phyloP scores from a whole-genome alignment of 2,888 invertebrate genomes.

The Halictus ligatus region DNA sequence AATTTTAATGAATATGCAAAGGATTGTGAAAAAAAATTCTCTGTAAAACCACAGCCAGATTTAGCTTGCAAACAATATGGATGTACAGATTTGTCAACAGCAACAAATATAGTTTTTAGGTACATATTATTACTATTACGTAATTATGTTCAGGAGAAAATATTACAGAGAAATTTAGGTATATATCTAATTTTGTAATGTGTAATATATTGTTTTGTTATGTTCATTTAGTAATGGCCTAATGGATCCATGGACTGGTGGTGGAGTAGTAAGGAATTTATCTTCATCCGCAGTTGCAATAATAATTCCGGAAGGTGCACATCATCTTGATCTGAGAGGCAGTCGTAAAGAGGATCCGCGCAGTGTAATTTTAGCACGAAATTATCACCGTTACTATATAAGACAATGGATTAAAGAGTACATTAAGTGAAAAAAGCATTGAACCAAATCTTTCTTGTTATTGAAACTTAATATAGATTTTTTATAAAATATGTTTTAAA shows the following conservation, averaged over 20 bases:
- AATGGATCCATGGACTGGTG: slow-evolving; percentile 94
- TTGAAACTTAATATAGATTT: neutral
- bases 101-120: slow-evolving; percentile 89
- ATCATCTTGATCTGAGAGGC: slow-evolving; percentile 93
- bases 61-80: slow-evolving; percentile 92
- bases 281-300: slow-evolving; percentile 89
- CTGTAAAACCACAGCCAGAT: slow-evolving; percentile 88
- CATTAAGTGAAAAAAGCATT: neutral
- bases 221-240: slow-evolving; percentile 90
- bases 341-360: slow-evolving; percentile 88
- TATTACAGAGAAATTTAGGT: neutral
- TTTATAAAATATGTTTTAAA: slow-evolving; percentile 22
- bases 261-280: slow-evolving; percentile 90
- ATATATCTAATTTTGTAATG: slow-evolving; percentile 12
- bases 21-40: slow-evolving; percentile 89
- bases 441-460: slow-evolving; percentile 9
- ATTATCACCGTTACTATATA: slow-evolving; percentile 87
- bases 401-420: slow-evolving; percentile 86
- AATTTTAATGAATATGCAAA: slow-evolving; percentile 88
- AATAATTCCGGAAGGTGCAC: slow-evolving; percentile 93
- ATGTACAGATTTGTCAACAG: slow-evolving; percentile 89
- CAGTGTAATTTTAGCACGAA: slow-evolving; percentile 88
- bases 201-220: neutral
- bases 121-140: slow-evolving; percentile 42
- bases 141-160: neutral